These are phyloP conservation scores for Euwallacea fornicatus DNA, from an alignment of 1,140 invertebrate species.

Conservation along the genomic window DNA sequence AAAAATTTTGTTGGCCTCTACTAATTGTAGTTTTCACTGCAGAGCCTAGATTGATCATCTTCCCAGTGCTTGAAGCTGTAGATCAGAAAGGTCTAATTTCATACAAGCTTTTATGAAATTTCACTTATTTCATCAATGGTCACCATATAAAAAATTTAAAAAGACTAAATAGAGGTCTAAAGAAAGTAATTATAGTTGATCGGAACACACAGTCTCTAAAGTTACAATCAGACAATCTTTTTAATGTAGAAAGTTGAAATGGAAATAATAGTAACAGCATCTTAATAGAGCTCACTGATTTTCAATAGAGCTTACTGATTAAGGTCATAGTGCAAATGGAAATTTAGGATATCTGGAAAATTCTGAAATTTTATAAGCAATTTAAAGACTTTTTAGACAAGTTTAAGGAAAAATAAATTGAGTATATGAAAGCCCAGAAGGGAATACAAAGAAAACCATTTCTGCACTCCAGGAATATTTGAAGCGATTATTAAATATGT, in stretches of 20 bases:
- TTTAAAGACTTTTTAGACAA: slow-evolving; percentile 91
- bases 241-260: slow-evolving; percentile 87
- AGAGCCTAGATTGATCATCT: slow-evolving; percentile 82
- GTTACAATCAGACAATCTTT: slow-evolving; percentile 85
- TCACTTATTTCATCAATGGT: slow-evolving; percentile 93
- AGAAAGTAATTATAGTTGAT: slow-evolving; percentile 95
- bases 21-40: slow-evolving; percentile 96
- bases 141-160: slow-evolving; percentile 95
- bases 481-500: slow-evolving; percentile 25
- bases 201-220: slow-evolving; percentile 89
- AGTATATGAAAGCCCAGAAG: slow-evolving; percentile 44
- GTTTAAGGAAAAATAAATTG: slow-evolving; percentile 86
- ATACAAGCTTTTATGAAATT: slow-evolving; percentile 92
- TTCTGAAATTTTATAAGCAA: slow-evolving; percentile 88
- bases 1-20: slow-evolving; percentile 86
- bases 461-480: slow-evolving; percentile 25
- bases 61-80: slow-evolving; percentile 88
- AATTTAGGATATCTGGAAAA: slow-evolving; percentile 91
- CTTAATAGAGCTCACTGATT: slow-evolving; percentile 86
- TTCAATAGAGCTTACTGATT: slow-evolving; percentile 88
- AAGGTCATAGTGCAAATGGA: slow-evolving; percentile 86
- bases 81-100: slow-evolving; percentile 88
- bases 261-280: slow-evolving; percentile 90
- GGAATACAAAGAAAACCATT: slow-evolving; percentile 15
- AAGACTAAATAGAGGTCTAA: slow-evolving; percentile 91